phyloP scores from a whole-genome alignment of 2,797 vertebrate species.

The Bryconaethiops microstoma region DNA sequence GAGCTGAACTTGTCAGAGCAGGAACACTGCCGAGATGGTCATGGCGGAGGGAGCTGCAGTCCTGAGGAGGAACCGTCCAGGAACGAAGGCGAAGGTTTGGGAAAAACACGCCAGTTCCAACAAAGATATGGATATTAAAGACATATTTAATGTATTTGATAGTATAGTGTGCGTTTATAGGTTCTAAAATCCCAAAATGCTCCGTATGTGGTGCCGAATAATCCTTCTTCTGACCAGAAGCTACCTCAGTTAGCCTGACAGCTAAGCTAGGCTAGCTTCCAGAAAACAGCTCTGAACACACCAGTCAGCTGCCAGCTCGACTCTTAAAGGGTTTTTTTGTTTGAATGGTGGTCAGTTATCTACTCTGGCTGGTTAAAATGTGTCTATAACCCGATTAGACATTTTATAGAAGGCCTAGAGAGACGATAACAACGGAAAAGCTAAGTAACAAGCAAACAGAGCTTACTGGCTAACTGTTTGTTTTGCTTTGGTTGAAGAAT shows the following conservation, averaged over 20 bases:
- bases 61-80: constrained; percentile 96
- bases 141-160: too few species aligned
- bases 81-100: constrained; percentile 91
- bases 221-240: not conserved
- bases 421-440: not conserved
- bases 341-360: not conserved
- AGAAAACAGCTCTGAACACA: not conserved
- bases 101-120: fast-evolving
- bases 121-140: not conserved
- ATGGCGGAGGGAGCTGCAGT: constrained; percentile 98
- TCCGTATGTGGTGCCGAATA: not conserved
- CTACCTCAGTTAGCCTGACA: not conserved
- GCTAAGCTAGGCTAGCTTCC: not conserved
- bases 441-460: not conserved
- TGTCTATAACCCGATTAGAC: not conserved
- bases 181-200: not conserved
- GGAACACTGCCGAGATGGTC: constrained; percentile 90
- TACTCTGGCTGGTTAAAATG: not conserved
- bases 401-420: not conserved
- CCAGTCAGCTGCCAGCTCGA: not conserved
- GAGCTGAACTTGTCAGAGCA: constrained; percentile 25
- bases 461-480: not conserved
- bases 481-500: too few species aligned
- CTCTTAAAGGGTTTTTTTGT: not conserved
- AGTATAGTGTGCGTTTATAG: not conserved